Evolutionary conservation across 2,797 vertebrate genomes (phyloP).

Genomic region (Pangasius krempfi): DNA sequence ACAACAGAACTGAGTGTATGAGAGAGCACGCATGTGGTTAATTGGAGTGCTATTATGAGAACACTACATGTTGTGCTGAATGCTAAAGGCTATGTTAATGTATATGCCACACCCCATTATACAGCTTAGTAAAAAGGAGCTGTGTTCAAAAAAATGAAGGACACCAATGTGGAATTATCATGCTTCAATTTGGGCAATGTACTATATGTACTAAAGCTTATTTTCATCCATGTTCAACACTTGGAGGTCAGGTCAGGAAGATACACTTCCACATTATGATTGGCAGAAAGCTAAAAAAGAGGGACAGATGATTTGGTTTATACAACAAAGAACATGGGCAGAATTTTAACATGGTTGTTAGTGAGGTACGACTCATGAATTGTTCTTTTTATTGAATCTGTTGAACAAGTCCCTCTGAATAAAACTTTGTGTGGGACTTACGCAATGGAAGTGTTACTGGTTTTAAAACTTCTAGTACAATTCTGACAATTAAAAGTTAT

Average conservation of each 20-base stretch:
- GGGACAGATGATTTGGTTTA: neutral
- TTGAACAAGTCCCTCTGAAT: neutral
- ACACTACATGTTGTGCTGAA: slow-evolving; percentile 19
- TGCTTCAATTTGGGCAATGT: neutral
- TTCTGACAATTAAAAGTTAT: neutral
- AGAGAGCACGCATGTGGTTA: slow-evolving; percentile 21
- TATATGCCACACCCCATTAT: neutral
- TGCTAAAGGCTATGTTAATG: slow-evolving; percentile 2
- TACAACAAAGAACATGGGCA: neutral
- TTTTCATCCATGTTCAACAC: neutral
- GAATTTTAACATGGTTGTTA: neutral
- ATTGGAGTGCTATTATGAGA: slow-evolving; percentile 35
- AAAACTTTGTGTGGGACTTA: neutral
- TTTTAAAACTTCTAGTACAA: neutral
- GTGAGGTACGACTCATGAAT: neutral
- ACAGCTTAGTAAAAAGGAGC: neutral
- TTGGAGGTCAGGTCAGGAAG: neutral
- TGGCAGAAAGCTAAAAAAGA: neutral
- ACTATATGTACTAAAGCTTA: neutral
- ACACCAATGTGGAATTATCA: neutral
- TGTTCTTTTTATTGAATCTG: neutral
- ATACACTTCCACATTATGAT: neutral
- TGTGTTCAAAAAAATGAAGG: neutral
- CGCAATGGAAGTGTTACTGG: neutral
- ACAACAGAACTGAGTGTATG: neutral